phyloP scores from a whole-genome alignment of 2,888 invertebrate genomes.

The Epicampocera succincta region DNA sequence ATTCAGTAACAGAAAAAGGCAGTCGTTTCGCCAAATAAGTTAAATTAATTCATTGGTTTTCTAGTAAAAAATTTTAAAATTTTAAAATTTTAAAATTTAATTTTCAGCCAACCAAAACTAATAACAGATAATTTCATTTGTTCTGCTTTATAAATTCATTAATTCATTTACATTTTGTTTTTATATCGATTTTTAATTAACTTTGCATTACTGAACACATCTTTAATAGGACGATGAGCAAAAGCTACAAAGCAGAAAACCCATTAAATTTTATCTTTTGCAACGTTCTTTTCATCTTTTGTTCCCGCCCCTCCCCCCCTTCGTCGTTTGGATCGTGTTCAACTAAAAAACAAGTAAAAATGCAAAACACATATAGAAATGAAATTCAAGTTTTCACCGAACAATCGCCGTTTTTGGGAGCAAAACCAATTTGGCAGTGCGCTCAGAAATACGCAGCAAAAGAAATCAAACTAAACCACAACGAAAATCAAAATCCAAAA shows the following conservation, averaged over 20 bases:
- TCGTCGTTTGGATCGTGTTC: slow-evolving; percentile 37
- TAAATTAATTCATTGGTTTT: too few species aligned
- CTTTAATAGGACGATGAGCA: neutral
- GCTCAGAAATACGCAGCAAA: slow-evolving; percentile 1
- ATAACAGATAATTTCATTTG: too few species aligned
- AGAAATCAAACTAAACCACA: neutral
- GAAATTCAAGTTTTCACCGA: neutral
- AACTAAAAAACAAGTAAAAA: slow-evolving; percentile 1
- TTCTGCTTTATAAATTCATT: neutral
- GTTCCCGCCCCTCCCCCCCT: too few species aligned
- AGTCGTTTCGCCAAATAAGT: too few species aligned
- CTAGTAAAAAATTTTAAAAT: too few species aligned
- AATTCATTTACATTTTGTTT: too few species aligned
- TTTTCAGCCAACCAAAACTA: too few species aligned
- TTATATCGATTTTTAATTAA: slow-evolving; percentile 14
- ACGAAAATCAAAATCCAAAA: too few species aligned
- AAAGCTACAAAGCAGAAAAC: neutral
- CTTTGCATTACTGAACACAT: neutral
- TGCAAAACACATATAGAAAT: neutral
- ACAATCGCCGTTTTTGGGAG: neutral
- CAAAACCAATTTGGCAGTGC: neutral
- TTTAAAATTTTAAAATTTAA: too few species aligned
- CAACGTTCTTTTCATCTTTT: neutral
- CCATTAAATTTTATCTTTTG: slow-evolving; percentile 31
- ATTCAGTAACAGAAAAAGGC: too few species aligned